phyloP scores from a whole-genome alignment of 2,113 vertebrate species.

The Sturnus vulgaris region DNA sequence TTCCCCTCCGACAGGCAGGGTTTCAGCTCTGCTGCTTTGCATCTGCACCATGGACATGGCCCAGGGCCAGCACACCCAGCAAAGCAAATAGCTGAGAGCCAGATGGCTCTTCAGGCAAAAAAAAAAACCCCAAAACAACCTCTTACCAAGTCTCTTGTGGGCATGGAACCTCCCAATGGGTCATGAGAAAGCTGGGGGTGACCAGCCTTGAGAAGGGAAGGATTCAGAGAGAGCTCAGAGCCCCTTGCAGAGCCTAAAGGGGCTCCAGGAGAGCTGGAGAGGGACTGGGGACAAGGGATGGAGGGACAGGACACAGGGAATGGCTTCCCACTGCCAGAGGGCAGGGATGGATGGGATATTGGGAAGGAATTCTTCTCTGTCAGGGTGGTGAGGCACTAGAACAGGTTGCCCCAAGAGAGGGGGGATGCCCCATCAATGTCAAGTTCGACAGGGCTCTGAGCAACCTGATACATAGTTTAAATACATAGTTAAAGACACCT shows the following conservation, averaged over 20 bases:
- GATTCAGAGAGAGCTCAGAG: accelerated
- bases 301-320: neutral
- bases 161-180: neutral
- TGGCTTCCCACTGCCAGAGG: neutral
- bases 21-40: neutral
- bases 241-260: neutral
- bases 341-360: neutral
- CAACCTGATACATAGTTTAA: accelerated
- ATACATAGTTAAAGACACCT: accelerated
- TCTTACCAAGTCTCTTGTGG: neutral
- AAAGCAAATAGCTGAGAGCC: neutral
- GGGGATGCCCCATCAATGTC: accelerated
- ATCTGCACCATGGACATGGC: neutral
- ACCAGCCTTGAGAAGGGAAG: neutral
- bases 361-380: accelerated
- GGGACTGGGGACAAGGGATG: neutral
- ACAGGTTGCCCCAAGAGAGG: neutral
- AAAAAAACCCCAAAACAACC: neutral
- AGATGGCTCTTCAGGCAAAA: neutral
- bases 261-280: neutral
- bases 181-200: neutral
- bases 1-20: neutral
- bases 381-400: neutral
- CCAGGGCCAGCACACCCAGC: neutral
- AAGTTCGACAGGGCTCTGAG: neutral